Conservation (phyloP, 1,140 invertebrate genomes). For the Hermetia illucens region DNA sequence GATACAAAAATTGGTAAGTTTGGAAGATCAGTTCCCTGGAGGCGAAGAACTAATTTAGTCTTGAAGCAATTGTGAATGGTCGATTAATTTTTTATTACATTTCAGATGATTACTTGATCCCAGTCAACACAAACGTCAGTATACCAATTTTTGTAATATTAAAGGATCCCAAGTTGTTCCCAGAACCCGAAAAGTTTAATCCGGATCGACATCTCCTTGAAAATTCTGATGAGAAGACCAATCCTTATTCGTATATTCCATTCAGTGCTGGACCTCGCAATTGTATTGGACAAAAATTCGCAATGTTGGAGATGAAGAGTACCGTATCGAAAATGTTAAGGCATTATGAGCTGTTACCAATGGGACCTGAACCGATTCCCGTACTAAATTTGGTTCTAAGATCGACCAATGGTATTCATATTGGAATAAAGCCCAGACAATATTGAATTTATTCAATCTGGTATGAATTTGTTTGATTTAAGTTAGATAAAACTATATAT, state of each 20-base stretch:
- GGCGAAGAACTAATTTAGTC: not conserved
- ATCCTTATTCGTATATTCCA: constrained; percentile 39
- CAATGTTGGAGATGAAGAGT: constrained; percentile 23
- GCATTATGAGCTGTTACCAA: constrained; percentile 24
- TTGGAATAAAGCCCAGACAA: not conserved
- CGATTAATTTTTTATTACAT: not conserved
- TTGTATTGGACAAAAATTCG: constrained; percentile 38
- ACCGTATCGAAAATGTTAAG: constrained; percentile 27
- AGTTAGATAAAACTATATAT: no score
- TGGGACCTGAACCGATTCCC: constrained; percentile 32
- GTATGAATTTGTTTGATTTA: no score
- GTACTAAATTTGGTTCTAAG: constrained; percentile 15
- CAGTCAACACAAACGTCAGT: constrained; percentile 26
- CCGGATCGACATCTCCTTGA: constrained; percentile 41
- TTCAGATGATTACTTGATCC: constrained; percentile 24
- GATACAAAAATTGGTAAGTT: constrained; percentile 14
- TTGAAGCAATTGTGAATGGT: not conserved
- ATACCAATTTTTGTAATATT: constrained; percentile 33
- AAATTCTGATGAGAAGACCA: constrained; percentile 29
- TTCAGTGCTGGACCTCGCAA: constrained; percentile 48
- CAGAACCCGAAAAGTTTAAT: constrained; percentile 41
- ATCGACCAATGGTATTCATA: not conserved
- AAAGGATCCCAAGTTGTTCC: constrained; percentile 35
- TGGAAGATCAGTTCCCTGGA: constrained; percentile 1
- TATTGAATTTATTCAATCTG: constrained; percentile 1